Evolutionary conservation across 1,140 invertebrate species (phyloP).

Genomic region (Gonatopus flavifemur): DNA sequence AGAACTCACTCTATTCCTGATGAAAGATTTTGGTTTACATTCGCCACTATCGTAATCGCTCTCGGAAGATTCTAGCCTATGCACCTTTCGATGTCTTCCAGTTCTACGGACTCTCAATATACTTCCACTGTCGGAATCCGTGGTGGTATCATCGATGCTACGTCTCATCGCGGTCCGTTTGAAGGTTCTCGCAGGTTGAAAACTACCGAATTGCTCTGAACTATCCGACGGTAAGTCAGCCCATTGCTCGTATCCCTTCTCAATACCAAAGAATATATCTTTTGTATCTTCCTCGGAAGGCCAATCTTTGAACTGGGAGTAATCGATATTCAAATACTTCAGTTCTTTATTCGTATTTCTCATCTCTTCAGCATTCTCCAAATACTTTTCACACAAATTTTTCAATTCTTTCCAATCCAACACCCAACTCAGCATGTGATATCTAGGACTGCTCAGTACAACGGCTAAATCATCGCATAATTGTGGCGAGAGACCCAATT

Average conservation of each 20-base stretch:
- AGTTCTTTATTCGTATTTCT: slow-evolving; percentile 64
- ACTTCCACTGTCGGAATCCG: slow-evolving; percentile 51
- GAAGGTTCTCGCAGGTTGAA: slow-evolving; percentile 42
- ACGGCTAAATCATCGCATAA: slow-evolving; percentile 65
- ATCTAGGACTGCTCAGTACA: slow-evolving; percentile 64
- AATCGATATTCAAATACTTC: slow-evolving; percentile 68
- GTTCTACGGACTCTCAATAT: slow-evolving; percentile 34
- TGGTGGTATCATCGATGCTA: slow-evolving; percentile 47
- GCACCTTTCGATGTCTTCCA: slow-evolving; percentile 42
- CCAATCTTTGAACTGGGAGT: slow-evolving; percentile 64
- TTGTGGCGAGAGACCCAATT: slow-evolving; percentile 62
- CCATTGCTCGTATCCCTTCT: slow-evolving; percentile 63
- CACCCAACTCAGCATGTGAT: slow-evolving; percentile 66
- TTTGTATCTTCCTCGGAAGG: slow-evolving; percentile 57
- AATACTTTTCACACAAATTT: slow-evolving; percentile 62
- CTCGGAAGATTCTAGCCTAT: slow-evolving; percentile 53
- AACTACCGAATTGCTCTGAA: slow-evolving; percentile 51
- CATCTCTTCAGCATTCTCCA: slow-evolving; percentile 63
- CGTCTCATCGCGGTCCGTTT: slow-evolving; percentile 41
- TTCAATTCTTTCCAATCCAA: slow-evolving; percentile 63
- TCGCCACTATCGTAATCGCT: slow-evolving; percentile 55
- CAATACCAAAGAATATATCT: slow-evolving; percentile 59
- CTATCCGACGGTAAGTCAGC: slow-evolving; percentile 45
- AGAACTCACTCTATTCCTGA: slow-evolving; percentile 43
- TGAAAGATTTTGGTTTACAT: slow-evolving; percentile 44